These are phyloP conservation scores for Erannis defoliaria DNA, from an alignment of 2,888 invertebrate species.

Conservation along the genomic window DNA sequence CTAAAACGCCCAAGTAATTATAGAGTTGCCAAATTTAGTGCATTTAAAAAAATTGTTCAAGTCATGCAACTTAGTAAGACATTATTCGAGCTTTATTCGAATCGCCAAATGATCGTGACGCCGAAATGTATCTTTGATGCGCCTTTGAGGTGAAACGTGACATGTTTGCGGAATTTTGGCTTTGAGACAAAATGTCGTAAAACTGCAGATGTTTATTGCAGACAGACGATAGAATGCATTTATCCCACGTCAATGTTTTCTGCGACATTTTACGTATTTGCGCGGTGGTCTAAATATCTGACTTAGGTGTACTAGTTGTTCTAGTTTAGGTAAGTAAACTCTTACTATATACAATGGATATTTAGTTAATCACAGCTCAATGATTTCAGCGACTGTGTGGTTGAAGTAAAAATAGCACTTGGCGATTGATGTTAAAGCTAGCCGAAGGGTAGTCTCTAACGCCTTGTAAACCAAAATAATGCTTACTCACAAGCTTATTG, in stretches of 20 bases:
- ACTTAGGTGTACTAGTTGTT: not conserved
- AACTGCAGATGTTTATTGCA: constrained; percentile 18
- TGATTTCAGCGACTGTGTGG: too few relatives aligned
- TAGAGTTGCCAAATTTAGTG: not conserved
- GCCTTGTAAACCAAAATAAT: too few relatives aligned
- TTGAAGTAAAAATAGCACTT: too few relatives aligned
- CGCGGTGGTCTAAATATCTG: not conserved
- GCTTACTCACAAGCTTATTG: too few relatives aligned
- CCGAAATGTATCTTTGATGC: constrained; percentile 27
- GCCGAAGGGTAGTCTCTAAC: too few relatives aligned
- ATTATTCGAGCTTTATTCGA: not conserved
- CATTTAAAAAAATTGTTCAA: not conserved
- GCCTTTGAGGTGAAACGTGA: constrained; percentile 18
- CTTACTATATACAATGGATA: too few relatives aligned
- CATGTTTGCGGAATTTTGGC: constrained; percentile 14
- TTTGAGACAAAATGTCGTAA: constrained; percentile 17
- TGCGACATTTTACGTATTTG: not conserved
- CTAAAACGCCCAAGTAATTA: not conserved
- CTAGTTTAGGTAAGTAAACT: too few relatives aligned
- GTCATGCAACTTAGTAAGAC: constrained; percentile 4
- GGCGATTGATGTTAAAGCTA: too few relatives aligned
- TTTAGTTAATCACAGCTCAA: too few relatives aligned
- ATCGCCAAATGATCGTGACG: constrained; percentile 52
- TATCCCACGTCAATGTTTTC: constrained; percentile 1
- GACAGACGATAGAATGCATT: constrained; percentile 39